Conservation (phyloP, 1,140 invertebrate species). For the Neotoxoptera formosana region DNA sequence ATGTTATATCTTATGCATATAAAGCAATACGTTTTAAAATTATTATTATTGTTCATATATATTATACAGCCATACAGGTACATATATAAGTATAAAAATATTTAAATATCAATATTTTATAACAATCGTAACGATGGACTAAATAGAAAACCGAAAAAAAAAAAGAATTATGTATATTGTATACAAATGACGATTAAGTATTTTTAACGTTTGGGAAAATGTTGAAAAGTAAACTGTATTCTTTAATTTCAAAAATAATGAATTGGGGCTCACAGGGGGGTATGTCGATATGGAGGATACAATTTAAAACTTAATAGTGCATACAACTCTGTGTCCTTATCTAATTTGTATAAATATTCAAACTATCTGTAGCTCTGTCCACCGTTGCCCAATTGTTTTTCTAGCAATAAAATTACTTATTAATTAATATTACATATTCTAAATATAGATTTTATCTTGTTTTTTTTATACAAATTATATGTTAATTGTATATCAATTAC, state of each 20-base stretch:
- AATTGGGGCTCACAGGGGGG: not conserved
- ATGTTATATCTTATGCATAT: not conserved
- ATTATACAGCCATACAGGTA: not conserved
- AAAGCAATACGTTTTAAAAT: slow-evolving; percentile 40
- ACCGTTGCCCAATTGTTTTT: slow-evolving; percentile 1
- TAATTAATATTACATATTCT: not conserved
- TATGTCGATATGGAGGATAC: not conserved
- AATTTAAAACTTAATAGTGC: not conserved
- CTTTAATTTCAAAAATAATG: not conserved
- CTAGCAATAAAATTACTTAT: not conserved
- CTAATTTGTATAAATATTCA: not conserved
- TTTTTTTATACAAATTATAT: not conserved
- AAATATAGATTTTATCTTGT: slow-evolving; percentile 4
- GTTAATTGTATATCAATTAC: not conserved
- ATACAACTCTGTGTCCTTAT: not conserved
- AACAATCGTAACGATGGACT: not conserved
- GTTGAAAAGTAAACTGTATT: not conserved
- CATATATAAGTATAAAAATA: not conserved
- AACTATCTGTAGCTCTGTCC: not conserved
- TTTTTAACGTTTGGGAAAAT: not conserved
- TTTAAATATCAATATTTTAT: slow-evolving; percentile 4
- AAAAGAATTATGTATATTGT: not conserved
- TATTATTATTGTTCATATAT: slow-evolving; percentile 31
- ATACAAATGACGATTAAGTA: not conserved
- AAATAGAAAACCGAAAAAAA: not conserved